A percentile compares a stretch with the other conserved stretches of the same genome.
Evolutionary conservation across 2,888 invertebrate genomes (phyloP).

Genomic region (Ecliptopera silaceata): DNA sequence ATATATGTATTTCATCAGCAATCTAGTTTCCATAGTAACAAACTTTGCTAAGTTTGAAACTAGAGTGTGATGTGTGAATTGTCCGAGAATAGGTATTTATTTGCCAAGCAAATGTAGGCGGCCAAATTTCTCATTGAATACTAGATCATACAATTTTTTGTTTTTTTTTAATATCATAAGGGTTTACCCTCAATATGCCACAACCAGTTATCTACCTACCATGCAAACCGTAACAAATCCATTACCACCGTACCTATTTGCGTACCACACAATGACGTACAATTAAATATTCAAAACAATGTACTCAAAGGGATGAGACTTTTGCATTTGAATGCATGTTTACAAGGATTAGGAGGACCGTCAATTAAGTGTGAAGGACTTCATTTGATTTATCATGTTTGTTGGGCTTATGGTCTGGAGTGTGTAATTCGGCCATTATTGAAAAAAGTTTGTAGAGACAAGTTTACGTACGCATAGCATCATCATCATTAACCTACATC

Average conservation of each 20-base stretch:
- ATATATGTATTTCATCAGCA: too few species aligned
- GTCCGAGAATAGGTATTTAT: too few species aligned
- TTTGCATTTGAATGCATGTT: conserved; percentile 59
- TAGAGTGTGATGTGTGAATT: too few species aligned
- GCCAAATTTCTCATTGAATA: too few species aligned
- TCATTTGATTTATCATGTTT: conserved; percentile 26
- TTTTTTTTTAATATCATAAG: too few species aligned
- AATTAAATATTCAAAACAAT: conserved; percentile 69
- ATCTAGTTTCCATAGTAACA: too few species aligned
- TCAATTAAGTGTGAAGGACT: conserved; percentile 28
- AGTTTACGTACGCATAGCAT: too few species aligned
- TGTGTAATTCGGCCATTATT: conserved; percentile 9
- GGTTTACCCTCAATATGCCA: neutral
- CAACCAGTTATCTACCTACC: neutral
- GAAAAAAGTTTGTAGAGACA: neutral
- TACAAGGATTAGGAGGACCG: conserved; percentile 48
- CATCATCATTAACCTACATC: too few species aligned
- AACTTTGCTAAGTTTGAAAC: too few species aligned
- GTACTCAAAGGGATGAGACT: conserved; percentile 40
- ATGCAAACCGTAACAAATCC: conserved; percentile 42
- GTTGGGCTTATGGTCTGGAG: too few species aligned
- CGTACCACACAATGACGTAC: conserved; percentile 61
- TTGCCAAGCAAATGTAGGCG: too few species aligned
- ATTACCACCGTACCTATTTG: conserved; percentile 49
- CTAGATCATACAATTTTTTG: too few species aligned